A percentile compares a stretch with the other conserved stretches of the same genome.
phyloP scores from a whole-genome alignment of 2,888 invertebrate species.

The Furcula furcula region DNA sequence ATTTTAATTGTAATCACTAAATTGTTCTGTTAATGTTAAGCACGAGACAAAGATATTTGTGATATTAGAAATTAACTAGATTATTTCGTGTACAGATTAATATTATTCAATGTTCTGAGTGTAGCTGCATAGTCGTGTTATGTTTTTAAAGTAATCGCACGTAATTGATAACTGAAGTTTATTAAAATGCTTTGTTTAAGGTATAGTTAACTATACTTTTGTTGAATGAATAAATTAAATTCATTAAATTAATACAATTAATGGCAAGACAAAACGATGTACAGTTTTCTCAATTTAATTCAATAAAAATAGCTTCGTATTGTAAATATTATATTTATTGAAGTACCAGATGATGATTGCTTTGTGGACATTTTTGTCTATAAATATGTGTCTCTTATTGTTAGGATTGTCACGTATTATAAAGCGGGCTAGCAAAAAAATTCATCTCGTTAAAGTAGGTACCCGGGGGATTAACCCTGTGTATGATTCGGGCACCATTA shows the following conservation, averaged over 20 bases:
- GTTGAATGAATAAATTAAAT: too few species aligned
- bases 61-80: slow-evolving; percentile 69
- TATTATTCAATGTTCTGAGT: slow-evolving; percentile 36
- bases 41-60: slow-evolving; percentile 60
- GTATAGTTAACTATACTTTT: too few species aligned
- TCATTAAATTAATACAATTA: too few species aligned
- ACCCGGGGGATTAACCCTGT: slow-evolving; percentile 28
- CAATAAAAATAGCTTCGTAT: too few species aligned
- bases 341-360: too few species aligned
- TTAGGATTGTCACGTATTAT: slow-evolving; percentile 20
- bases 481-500: slow-evolving; percentile 29
- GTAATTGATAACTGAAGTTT: not conserved
- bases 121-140: slow-evolving; percentile 25
- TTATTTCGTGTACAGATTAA: slow-evolving; percentile 47
- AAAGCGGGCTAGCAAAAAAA: slow-evolving; percentile 21
- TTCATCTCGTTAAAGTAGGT: slow-evolving; percentile 19
- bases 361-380: too few species aligned
- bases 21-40: slow-evolving; percentile 43
- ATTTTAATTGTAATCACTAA: slow-evolving; percentile 38
- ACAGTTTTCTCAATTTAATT: too few species aligned
- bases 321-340: too few species aligned
- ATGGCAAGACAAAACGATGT: too few species aligned
- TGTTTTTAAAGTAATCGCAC: not conserved
- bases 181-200: too few species aligned
- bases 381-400: slow-evolving; percentile 12